Conservation (phyloP, 1,140 invertebrate genomes). For the Drosophila busckii region DNA sequence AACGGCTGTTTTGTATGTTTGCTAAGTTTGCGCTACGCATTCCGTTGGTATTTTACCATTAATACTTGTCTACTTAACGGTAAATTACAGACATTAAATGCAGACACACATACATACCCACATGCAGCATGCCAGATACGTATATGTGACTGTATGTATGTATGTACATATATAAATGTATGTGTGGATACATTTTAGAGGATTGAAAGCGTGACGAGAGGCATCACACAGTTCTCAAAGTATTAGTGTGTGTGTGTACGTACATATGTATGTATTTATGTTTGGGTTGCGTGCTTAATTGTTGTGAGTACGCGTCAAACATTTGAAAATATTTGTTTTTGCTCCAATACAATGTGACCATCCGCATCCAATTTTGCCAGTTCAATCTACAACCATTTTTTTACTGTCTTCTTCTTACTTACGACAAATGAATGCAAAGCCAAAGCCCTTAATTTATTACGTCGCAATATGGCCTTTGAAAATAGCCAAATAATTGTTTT, state of each 20-base stretch:
- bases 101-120: constrained; percentile 49
- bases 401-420: background rate
- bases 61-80: constrained; percentile 78
- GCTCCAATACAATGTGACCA: constrained; percentile 57
- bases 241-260: constrained; percentile 7
- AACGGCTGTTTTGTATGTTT: constrained; percentile 52
- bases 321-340: constrained; percentile 77
- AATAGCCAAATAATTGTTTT: too few relatives aligned
- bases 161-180: constrained; percentile 21
- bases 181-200: constrained; percentile 25
- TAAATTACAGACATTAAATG: constrained; percentile 77
- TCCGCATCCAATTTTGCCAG: constrained; percentile 43
- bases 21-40: constrained; percentile 70
- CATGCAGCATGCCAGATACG: constrained; percentile 32
- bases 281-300: constrained; percentile 55
- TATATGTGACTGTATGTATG: constrained; percentile 13
- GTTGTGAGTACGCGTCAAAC: constrained; percentile 75
- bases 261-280: background rate
- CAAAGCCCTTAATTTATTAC: constrained; percentile 1
- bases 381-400: constrained; percentile 15
- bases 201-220: constrained; percentile 28
- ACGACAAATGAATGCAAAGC: background rate
- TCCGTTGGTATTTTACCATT: constrained; percentile 78
- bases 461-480: too few relatives aligned
- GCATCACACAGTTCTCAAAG: constrained; percentile 2